Base-by-base conservation (phyloP, 2,113 vertebrate genomes). In the Baryphthengus martii region DNA sequence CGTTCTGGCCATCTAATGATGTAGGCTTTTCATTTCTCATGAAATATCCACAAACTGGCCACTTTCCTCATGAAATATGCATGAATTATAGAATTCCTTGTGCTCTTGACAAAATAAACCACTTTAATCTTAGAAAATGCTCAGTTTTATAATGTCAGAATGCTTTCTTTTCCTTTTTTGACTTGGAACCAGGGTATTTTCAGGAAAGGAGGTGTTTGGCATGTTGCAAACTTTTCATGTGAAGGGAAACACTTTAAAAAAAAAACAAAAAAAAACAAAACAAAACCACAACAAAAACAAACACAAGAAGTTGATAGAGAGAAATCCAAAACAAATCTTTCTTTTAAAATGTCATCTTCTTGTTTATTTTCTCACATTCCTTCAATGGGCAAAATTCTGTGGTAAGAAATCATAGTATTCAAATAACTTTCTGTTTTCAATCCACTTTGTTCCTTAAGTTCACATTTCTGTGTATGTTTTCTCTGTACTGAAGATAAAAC, bases 11-110 rank as follows among this genome's bases (percentile, higher is more conserved):
- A 86, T 59, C 80, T 88, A 91, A 90, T 62, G 52, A 67, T n/a
- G 72, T 40, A 93, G 89, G 88, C 85, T 81, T 90, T 87, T 91
- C 72, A 80, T 88, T 89, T 88, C 90, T 94, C 95, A 90, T 76
- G 37, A 85, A 95, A 97, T 67, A 95, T 44, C 93, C 72, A 95
- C 78, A 88, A 83, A 96, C 50, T 40, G 44, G 63, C 61, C 52
- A 74, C 84, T 86, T 93, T 71, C 37, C 88, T 93, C 55, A 88
- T 95, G 52, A 90, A 97, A 93, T 71, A 87, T 88, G 72, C 55
- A 94, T 94, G 85, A 71, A 55, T 71, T 85, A 47, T 16, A 70
- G 74, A 81, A 96, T 61, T 92, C 44, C 63, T 86, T 77, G 72
- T 37, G 72, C 68, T 93, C 65, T 40, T 84, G 79, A 96, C 75